A percentile compares a stretch with the other conserved stretches of the same genome.
phyloP scores from a whole-genome alignment of 2,113 vertebrate species.

The Pseudopipra pipra region DNA sequence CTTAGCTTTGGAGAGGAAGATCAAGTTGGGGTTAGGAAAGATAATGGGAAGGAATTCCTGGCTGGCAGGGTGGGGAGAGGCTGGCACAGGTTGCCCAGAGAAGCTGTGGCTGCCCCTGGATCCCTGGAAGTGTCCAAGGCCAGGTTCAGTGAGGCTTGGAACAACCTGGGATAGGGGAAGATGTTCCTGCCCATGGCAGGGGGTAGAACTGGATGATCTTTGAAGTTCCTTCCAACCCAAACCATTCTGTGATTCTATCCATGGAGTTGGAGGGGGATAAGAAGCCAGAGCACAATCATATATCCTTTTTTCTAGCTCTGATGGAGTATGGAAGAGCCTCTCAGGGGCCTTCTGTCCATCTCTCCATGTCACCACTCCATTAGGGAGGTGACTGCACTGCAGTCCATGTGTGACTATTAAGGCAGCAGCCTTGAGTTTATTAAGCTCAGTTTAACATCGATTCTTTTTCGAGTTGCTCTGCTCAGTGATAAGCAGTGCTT shows the following conservation, averaged over 20 bases:
- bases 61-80: background rate
- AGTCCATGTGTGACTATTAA: background rate
- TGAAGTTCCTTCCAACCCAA: background rate
- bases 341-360: background rate
- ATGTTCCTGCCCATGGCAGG: background rate
- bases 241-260: background rate
- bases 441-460: background rate
- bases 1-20: background rate
- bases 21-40: background rate
- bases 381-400: background rate
- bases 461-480: background rate
- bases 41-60: fast-evolving
- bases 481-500: background rate
- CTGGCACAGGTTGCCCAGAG: background rate
- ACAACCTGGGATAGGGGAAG: fast-evolving
- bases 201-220: fast-evolving
- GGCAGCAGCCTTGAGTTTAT: background rate
- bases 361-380: background rate
- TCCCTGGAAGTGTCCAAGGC: background rate
- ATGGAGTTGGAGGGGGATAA: background rate
- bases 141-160: background rate
- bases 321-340: background rate
- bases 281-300: background rate
- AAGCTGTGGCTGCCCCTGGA: background rate
- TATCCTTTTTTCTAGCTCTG: background rate